Evolutionary conservation across 2,113 vertebrate species (phyloP).

Genomic region (Microtus ochrogaster): DNA sequence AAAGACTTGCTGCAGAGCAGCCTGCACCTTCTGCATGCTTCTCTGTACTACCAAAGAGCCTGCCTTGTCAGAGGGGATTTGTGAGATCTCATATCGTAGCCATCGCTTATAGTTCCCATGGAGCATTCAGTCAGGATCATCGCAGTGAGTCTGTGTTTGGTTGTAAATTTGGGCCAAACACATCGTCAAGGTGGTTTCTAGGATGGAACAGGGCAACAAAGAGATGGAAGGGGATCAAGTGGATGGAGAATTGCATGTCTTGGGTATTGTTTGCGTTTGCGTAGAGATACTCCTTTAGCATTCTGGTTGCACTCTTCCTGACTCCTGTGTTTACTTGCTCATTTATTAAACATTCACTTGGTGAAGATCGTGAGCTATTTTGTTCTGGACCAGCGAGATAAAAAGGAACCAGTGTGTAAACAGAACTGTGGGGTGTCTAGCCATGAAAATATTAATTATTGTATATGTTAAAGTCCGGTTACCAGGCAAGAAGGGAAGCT

Average conservation of each 20-base stretch:
- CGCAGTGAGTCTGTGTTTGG: neutral
- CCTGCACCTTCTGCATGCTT: accelerated
- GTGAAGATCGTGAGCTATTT: neutral
- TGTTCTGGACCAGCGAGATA: neutral
- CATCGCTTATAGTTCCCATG: neutral
- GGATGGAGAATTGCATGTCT: neutral
- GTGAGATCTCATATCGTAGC: neutral
- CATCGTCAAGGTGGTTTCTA: neutral
- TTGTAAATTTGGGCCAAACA: neutral
- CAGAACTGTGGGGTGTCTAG: neutral
- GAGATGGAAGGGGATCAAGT: neutral
- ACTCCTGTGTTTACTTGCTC: neutral
- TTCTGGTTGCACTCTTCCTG: neutral
- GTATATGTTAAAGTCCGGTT: neutral
- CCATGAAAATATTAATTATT: neutral
- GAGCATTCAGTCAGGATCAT: neutral
- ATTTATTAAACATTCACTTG: neutral
- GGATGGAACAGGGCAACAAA: neutral
- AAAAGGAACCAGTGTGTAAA: neutral
- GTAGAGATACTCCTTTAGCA: neutral
- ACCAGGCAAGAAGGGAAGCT: neutral
- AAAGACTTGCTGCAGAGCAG: neutral
- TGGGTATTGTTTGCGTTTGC: neutral
- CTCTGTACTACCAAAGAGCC: neutral
- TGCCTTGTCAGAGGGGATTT: neutral